Percentiles rank a stretch among this genome's conserved stretches.
Conservation (phyloP, 2,113 vertebrate species). For the Piaya cayana region DNA sequence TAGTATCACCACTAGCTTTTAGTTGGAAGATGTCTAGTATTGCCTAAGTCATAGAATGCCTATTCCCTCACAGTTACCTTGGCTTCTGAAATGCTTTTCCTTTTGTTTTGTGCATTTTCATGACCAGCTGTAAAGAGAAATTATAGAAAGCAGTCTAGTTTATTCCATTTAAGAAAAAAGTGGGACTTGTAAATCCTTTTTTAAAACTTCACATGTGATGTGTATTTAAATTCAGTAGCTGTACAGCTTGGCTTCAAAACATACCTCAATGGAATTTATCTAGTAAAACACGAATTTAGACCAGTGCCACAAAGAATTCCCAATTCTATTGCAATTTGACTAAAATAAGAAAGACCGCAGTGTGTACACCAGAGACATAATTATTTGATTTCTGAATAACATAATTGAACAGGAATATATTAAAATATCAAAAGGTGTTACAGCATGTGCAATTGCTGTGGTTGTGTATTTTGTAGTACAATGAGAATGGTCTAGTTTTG, state of each 20-base stretch:
- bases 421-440: neutral
- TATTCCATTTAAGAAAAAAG: neutral
- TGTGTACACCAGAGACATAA: neutral
- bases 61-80: neutral
- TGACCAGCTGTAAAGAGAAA: neutral
- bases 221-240: constrained; percentile 1
- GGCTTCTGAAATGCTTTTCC: neutral
- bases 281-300: neutral
- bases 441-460: neutral
- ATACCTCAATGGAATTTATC: neutral
- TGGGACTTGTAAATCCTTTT: neutral
- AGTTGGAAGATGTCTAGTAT: neutral
- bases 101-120: neutral
- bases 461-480: neutral
- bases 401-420: neutral
- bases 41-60: neutral
- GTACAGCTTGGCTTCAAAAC: constrained; percentile 7
- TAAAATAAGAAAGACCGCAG: neutral
- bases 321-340: neutral
- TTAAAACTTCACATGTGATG: neutral
- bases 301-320: neutral
- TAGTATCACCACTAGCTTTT: neutral
- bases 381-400: neutral
- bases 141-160: neutral
- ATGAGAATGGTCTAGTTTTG: neutral